Base-by-base conservation (phyloP, 2,888 invertebrate species). In the Diaphora mendica region DNA sequence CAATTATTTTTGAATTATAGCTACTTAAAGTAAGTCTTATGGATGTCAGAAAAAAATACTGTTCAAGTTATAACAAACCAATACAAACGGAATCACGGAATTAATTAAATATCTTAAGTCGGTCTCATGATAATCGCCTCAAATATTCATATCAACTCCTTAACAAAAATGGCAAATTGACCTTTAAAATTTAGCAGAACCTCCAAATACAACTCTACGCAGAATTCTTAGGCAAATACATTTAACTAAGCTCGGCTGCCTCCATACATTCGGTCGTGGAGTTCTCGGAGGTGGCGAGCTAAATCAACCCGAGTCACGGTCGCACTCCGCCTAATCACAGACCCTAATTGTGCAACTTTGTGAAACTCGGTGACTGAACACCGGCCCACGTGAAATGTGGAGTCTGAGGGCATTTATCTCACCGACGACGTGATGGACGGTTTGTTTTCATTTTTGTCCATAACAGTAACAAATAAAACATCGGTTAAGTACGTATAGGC, bases 261-360 rank as follows among this genome's bases (percentile, higher is more conserved):
- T 48, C 62, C 70, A 73, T 73, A 70, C 70, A 70, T 74, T 68
- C 42, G 15, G 51, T 42, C 35, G 64, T 69, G 73, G 42, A 69
- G 68, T 44, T 71, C 42, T 42, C 35, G 33, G n/a, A 42, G 64
- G 20, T 44, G 59, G n/a, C 0, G 68, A 69, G 35, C 48, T 82
- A 82, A 84, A 82, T 82, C 80, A 82, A 76, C 82, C 76, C 78
- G 73, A 74, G 76, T 76, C 72, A 71, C 76, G 83, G 83, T 82
- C 85, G 75, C 82, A 82, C 80, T 82, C 79, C 82, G 77, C 76
- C 79, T 79, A 84, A 83, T 83, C 83, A 84, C 82, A 79, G 78
- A 77, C 71, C 79, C 76, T 84, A 83, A 83, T 84, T 83, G 81
- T 82, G 72, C 76, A 84, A 83, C 77, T 83, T 83, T 80, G 80